phyloP scores from a whole-genome alignment of 1,140 invertebrate genomes.

The Saccostrea cuccullata region DNA sequence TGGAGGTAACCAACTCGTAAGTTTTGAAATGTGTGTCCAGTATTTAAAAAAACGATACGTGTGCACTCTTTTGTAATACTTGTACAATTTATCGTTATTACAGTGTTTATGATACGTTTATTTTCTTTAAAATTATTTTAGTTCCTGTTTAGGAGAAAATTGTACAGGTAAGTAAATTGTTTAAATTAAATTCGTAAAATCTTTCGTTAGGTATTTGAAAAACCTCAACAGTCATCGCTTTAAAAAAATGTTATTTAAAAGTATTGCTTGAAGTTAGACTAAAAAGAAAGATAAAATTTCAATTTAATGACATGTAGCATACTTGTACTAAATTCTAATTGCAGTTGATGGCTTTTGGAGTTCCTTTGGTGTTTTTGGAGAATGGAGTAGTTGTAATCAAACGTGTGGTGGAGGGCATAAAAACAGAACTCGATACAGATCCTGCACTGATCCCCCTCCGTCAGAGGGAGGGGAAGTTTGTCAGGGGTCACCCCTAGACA shows the following conservation, averaged over 20 bases:
- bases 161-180: background rate
- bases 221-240: too few relatives aligned
- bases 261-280: too few relatives aligned
- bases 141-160: background rate
- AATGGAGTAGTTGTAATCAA: slow-evolving; percentile 38
- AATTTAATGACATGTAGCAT: too few relatives aligned
- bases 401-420: slow-evolving; percentile 44
- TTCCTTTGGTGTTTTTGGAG: background rate
- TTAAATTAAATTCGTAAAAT: too few relatives aligned
- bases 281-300: too few relatives aligned
- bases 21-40: background rate
- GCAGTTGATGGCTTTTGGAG: slow-evolving; percentile 43
- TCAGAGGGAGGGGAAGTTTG: slow-evolving; percentile 49
- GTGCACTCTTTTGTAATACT: too few relatives aligned
- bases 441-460: slow-evolving; percentile 50
- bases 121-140: background rate
- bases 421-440: slow-evolving; percentile 24
- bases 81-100: too few relatives aligned
- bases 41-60: too few relatives aligned
- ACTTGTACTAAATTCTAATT: too few relatives aligned
- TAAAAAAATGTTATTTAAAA: too few relatives aligned
- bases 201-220: too few relatives aligned
- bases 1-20: background rate
- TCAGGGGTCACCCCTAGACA: background rate
- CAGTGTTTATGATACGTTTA: too few relatives aligned